Conservation (phyloP, 2,888 invertebrate species). For the Epinotia bilunana region DNA sequence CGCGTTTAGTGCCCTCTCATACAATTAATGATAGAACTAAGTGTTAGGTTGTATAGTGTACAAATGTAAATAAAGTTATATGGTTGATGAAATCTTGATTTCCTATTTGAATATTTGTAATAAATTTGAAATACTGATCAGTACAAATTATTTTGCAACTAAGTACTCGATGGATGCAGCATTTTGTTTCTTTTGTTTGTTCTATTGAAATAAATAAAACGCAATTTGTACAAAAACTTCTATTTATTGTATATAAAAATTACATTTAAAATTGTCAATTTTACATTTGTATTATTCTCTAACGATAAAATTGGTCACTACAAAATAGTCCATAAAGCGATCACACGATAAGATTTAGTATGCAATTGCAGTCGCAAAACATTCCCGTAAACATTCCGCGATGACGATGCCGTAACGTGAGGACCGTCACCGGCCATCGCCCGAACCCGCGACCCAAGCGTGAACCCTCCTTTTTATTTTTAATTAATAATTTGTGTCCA, state of each 20-base stretch:
- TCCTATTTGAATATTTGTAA: constrained; percentile 36
- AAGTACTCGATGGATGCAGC: constrained; percentile 41
- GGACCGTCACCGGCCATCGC: constrained; percentile 54
- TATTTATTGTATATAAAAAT: constrained; percentile 85
- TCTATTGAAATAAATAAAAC: constrained; percentile 58
- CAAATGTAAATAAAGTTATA: constrained; percentile 59
- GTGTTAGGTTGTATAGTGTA: constrained; percentile 51
- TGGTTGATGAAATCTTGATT: constrained; percentile 35
- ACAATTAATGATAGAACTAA: constrained; percentile 59
- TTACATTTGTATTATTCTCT: constrained; percentile 76
- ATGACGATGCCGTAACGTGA: constrained; percentile 53
- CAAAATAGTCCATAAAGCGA: constrained; percentile 83
- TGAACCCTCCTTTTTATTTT: constrained; percentile 43
- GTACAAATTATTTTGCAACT: constrained; percentile 43
- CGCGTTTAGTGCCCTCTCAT: constrained; percentile 66
- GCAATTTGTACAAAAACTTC: constrained; percentile 81
- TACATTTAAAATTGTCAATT: constrained; percentile 84
- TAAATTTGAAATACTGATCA: constrained; percentile 36
- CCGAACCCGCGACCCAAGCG: constrained; percentile 52
- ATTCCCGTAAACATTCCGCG: constrained; percentile 62
- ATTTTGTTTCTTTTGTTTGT: constrained; percentile 45
- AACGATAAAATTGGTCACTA: constrained; percentile 84
- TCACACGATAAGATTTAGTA: constrained; percentile 75
- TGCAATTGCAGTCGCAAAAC: constrained; percentile 71
- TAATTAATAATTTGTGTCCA: constrained; percentile 49